Evolutionary conservation across 2,113 vertebrate species (phyloP).

Genomic region (Delphinus delphis): DNA sequence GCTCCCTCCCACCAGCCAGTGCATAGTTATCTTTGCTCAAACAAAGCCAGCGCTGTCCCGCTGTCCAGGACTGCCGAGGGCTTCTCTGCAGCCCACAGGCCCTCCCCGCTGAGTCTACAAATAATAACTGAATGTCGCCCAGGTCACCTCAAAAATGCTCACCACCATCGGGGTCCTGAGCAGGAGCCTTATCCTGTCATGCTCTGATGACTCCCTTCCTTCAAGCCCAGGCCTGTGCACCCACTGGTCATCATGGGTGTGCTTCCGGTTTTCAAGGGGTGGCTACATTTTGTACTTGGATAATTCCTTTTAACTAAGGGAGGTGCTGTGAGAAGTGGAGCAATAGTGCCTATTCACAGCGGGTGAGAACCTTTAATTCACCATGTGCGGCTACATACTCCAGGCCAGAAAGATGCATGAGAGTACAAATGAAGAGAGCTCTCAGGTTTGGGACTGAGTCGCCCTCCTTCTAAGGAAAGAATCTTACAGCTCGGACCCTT

Average conservation of each 20-base stretch:
- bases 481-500: background rate
- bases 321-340: conserved; percentile 12
- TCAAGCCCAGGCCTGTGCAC: background rate
- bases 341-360: background rate
- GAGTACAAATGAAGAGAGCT: conserved; percentile 10
- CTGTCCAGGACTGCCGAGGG: background rate
- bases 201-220: conserved; percentile 27
- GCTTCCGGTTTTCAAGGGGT: background rate
- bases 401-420: background rate
- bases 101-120: background rate
- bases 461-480: background rate
- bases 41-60: background rate
- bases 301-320: conserved; percentile 51
- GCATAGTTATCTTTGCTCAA: background rate
- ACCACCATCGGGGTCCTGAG: background rate
- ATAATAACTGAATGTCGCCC: background rate
- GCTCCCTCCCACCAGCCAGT: background rate
- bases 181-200: background rate
- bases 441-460: background rate
- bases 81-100: background rate
- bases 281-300: background rate
- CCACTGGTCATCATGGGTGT: background rate
- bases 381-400: conserved; percentile 1
- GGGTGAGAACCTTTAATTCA: background rate
- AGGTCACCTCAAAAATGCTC: conserved; percentile 29